Evolutionary conservation across 92 coral and sea anemone genomes (phyloP), one percentile per base, ranked within the genome.

Genomic region (Bergia puertoricense): DNA sequence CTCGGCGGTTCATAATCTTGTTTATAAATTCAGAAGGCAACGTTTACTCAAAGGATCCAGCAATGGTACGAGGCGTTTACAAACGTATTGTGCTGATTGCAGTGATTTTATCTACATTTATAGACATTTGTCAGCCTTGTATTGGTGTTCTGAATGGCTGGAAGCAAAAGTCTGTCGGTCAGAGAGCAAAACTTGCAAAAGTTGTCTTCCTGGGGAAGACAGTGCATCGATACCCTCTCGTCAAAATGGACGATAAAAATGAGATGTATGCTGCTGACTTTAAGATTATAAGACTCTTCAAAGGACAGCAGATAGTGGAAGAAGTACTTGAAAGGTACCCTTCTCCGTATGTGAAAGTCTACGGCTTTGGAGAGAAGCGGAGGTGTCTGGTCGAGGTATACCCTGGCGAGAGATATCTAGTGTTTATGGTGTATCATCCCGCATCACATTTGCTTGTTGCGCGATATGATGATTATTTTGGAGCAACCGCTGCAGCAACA

Each of bases 181-280:
- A 95, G 78, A 92, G 98, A 85, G 98, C 99, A 5, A 88, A 86
- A 81, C 89, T 81, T 42, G 96, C 93, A 20, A 86, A 89, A 74
- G 98, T 97, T 10, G 99, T 97, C 18, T 94, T 96, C 83, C 89
- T 94, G 41, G 99, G 98, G 30, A 95, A 93, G 81, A 94, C 95
- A n/a, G 89, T 92, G 18, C 89, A 90, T 71, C 85, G 94, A 65
- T 88, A 91, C 85, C 56, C 91, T 8, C 1, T 46, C 15, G 56
- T 11, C 22, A 37, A 5, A 41, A 48, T 80, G 45, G 96, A 90
- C 83, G 79, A 76, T 36, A 36, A 45, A 4, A 79, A 96, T 5
- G 81, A 91, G 15, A 90, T 89, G 6, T 88, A 96, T 71, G 94
- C 96, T 10, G 99, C 97, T 4, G 95, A 96, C 62, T 96, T 97